These are phyloP conservation scores for Epinephelus coioides DNA, from an alignment of 2,797 vertebrate species.

Conservation along the genomic window DNA sequence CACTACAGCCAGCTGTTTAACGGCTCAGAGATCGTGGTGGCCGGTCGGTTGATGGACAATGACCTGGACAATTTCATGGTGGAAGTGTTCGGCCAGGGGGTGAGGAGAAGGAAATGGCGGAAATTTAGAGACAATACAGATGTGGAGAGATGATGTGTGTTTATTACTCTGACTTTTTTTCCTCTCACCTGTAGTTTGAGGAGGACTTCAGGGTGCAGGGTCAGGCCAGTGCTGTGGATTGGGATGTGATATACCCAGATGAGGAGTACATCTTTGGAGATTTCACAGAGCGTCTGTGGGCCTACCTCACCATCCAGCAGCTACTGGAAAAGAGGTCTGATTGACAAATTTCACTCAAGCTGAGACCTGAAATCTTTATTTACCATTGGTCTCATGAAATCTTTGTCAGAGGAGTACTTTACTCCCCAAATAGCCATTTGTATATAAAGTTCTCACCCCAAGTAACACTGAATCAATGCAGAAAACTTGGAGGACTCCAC, in stretches of 20 bases:
- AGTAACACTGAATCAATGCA: too few relatives aligned
- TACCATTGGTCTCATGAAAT: background rate
- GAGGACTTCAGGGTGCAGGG: constrained; percentile 79
- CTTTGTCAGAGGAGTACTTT: too few relatives aligned
- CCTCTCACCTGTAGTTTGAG: constrained; percentile 39
- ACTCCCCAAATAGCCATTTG: too few relatives aligned
- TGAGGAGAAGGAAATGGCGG: constrained; percentile 70
- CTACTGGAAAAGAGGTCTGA: constrained; percentile 87
- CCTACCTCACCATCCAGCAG: constrained; percentile 93
- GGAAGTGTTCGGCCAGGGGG: constrained; percentile 87
- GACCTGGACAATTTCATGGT: constrained; percentile 82
- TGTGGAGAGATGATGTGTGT: background rate
- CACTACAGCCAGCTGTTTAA: constrained; percentile 89
- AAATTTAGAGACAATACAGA: background rate
- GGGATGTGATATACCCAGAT: constrained; percentile 83
- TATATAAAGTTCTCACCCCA: too few relatives aligned
- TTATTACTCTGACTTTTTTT: background rate
- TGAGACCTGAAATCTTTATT: background rate
- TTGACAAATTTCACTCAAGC: background rate
- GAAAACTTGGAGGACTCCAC: too few relatives aligned
- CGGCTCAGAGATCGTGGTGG: constrained; percentile 92
- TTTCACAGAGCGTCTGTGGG: constrained; percentile 95
- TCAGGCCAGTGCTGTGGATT: constrained; percentile 77
- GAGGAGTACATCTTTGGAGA: constrained; percentile 91
- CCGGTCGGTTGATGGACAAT: constrained; percentile 85